Conservation (phyloP, 2,888 invertebrate species). For the Lamproptera curius region DNA sequence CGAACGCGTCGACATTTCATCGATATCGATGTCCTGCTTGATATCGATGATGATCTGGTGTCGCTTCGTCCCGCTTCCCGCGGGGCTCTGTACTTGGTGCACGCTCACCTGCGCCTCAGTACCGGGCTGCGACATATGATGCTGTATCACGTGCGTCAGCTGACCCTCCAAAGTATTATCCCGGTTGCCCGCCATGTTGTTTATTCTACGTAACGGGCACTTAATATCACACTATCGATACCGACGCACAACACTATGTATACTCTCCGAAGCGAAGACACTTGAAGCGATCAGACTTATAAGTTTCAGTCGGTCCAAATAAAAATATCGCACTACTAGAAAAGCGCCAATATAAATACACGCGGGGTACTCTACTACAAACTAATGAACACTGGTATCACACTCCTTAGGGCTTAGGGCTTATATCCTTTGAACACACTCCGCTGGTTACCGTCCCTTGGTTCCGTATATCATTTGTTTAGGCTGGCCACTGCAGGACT, state of each 20-base stretch:
- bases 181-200: slow-evolving; percentile 60
- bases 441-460: slow-evolving; percentile 30
- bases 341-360: slow-evolving; percentile 35
- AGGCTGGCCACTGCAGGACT: slow-evolving; percentile 44
- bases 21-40: slow-evolving; percentile 72
- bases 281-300: slow-evolving; percentile 48
- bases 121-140: slow-evolving; percentile 59
- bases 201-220: slow-evolving; percentile 19
- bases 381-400: slow-evolving; percentile 74
- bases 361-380: slow-evolving; percentile 30
- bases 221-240: slow-evolving; percentile 29
- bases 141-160: slow-evolving; percentile 65
- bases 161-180: slow-evolving; percentile 55
- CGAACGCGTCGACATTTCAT: slow-evolving; percentile 66
- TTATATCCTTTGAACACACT: slow-evolving; percentile 44
- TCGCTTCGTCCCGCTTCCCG: slow-evolving; percentile 60
- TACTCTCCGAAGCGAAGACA: slow-evolving; percentile 28
- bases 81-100: slow-evolving; percentile 61
- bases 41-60: slow-evolving; percentile 75
- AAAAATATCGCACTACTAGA: slow-evolving; percentile 43
- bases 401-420: slow-evolving; percentile 33
- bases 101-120: slow-evolving; percentile 70
- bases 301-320: slow-evolving; percentile 48
- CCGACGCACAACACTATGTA: slow-evolving; percentile 27
- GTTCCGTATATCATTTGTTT: slow-evolving; percentile 33